Evolutionary conservation across 2,797 vertebrate species (phyloP).

Genomic region (Platyrinchus mystaceus): DNA sequence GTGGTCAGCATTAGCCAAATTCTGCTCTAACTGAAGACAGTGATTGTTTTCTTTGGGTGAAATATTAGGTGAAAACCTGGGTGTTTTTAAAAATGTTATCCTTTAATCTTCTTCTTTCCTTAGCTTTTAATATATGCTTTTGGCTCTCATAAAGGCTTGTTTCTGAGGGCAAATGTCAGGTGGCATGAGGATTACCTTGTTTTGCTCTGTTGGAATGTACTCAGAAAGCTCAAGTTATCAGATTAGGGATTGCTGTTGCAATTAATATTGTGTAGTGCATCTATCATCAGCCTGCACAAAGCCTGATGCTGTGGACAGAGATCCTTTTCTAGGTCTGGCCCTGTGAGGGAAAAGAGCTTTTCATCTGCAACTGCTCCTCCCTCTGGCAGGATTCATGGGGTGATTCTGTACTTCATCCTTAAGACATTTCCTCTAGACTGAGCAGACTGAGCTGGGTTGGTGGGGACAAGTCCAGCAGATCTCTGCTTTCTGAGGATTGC

Average conservation of each 20-base stretch:
- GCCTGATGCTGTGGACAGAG: not conserved
- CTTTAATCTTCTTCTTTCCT: constrained; percentile 18
- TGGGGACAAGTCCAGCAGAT: not conserved
- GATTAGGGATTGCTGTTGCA: not conserved
- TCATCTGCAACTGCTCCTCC: constrained; percentile 45
- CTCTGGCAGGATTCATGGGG: not conserved
- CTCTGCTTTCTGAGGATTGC: not conserved
- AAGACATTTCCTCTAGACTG: not conserved
- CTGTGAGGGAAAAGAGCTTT: not conserved
- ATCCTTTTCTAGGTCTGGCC: not conserved
- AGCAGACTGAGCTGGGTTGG: not conserved
- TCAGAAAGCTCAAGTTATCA: constrained; percentile 16
- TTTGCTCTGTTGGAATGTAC: constrained; percentile 42
- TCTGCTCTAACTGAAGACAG: not conserved
- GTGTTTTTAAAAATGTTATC: not conserved
- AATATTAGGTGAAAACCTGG: not conserved
- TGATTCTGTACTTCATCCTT: not conserved
- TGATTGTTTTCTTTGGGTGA: not conserved
- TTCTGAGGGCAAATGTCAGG: constrained; percentile 31
- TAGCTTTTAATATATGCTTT: not conserved
- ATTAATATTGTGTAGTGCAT: constrained; percentile 39
- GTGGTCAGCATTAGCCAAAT: not conserved
- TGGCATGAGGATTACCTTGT: constrained; percentile 19
- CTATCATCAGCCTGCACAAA: not conserved
- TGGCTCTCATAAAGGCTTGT: not conserved